Conservation (phyloP, 2,888 invertebrate species). For the Torymus tubicola region DNA sequence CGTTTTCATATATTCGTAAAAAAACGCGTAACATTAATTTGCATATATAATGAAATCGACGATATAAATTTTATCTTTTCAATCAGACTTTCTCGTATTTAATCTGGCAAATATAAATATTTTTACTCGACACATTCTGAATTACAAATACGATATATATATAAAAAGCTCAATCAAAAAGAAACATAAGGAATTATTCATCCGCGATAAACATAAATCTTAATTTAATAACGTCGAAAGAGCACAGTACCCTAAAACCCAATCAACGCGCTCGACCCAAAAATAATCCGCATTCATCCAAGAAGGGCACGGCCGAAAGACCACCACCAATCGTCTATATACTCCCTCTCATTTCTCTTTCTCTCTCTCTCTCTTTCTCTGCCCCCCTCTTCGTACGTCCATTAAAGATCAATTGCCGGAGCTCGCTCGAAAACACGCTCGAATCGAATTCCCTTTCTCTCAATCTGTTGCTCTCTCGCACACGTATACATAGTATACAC, state of each 20-base stretch:
- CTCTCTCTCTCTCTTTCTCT: not conserved
- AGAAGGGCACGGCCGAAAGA: not conserved
- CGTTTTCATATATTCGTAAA: not conserved
- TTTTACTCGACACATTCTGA: not conserved
- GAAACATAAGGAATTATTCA: too few species aligned
- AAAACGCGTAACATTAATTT: conserved; percentile 18
- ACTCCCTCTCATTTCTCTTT: too few species aligned
- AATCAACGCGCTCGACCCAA: not conserved
- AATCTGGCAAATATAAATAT: too few species aligned
- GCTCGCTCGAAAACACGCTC: conserved; percentile 24
- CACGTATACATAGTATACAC: not conserved
- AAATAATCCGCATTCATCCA: not conserved
- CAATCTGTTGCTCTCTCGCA: conserved; percentile 24
- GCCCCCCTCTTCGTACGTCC: conserved; percentile 1
- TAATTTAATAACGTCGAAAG: too few species aligned
- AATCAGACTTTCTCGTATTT: too few species aligned
- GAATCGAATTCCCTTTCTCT: conserved; percentile 40
- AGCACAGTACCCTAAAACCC: not conserved
- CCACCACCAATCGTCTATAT: conserved; percentile 6
- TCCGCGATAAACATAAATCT: too few species aligned
- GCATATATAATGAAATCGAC: conserved; percentile 8
- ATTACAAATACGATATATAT: not conserved
- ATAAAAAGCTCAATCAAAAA: too few species aligned
- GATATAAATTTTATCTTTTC: too few species aligned
- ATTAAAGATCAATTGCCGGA: conserved; percentile 59